Percentiles rank a stretch among this genome's conserved stretches.
Evolutionary conservation across 2,797 vertebrate species (phyloP).

Genomic region (Neomorphus geoffroyi): DNA sequence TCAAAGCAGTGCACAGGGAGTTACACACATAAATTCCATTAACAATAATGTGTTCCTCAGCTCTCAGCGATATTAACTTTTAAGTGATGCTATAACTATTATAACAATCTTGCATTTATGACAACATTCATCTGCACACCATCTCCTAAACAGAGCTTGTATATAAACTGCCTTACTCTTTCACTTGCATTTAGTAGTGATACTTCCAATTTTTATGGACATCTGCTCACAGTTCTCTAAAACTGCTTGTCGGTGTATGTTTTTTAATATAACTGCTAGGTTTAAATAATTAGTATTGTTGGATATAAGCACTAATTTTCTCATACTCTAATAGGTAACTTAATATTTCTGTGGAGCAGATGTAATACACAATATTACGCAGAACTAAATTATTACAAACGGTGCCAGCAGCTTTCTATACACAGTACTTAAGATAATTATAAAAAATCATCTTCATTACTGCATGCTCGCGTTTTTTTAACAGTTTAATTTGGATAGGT

Average conservation of each 20-base stretch:
- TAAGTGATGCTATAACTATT: constrained; percentile 64
- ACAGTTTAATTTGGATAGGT: constrained; percentile 79
- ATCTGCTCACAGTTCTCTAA: constrained; percentile 52
- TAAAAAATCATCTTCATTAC: constrained; percentile 81
- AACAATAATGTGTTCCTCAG: constrained; percentile 60
- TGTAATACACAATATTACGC: constrained; percentile 72
- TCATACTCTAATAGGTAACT: constrained; percentile 70
- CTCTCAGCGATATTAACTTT: constrained; percentile 65
- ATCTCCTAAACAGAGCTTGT: constrained; percentile 44
- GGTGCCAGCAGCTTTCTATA: constrained; percentile 76
- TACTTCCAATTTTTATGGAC: constrained; percentile 64
- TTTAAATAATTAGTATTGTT: constrained; percentile 74
- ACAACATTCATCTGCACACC: constrained; percentile 38
- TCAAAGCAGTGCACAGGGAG: constrained; percentile 44
- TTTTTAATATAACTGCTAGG: constrained; percentile 64
- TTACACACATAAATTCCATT: constrained; percentile 61
- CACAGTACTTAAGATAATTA: constrained; percentile 79
- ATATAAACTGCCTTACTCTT: constrained; percentile 44
- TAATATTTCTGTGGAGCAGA: constrained; percentile 75
- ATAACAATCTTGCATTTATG: constrained; percentile 57
- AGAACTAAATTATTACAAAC: constrained; percentile 77
- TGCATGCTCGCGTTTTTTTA: constrained; percentile 72
- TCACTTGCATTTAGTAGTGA: constrained; percentile 56
- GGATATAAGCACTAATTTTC: constrained; percentile 71
- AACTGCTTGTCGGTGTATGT: constrained; percentile 41